Evolutionary conservation across 2,113 vertebrate genomes (phyloP), one percentile per base, ranked within the genome.

Genomic region (Phylloscopus trochilus): DNA sequence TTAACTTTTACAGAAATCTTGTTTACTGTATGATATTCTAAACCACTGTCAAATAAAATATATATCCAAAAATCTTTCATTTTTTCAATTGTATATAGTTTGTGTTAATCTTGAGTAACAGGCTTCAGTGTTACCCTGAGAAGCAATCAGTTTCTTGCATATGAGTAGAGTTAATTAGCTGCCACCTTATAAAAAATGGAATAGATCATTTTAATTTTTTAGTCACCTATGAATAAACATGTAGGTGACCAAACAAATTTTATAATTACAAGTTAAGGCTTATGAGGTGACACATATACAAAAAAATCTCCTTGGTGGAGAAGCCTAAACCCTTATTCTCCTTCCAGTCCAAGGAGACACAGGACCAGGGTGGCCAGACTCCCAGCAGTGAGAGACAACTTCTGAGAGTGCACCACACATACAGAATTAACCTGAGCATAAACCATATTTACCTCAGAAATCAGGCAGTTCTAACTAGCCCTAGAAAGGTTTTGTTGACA

Each of bases 21-120:
- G 99, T 99, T 99, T 99, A 99, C 99, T 99, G 99, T 99, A 99
- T 99, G 98, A 99, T 99, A 99, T 98, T 99, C 99, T 99, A 99
- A 99, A 99, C 99, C 98, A 98, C 98, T 99, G 99, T 99, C 98
- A 99, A 99, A 99, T 99, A 99, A 99, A 99, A 98, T 98, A 98
- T 99, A 99, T 99, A 99, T 98, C 98, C 98, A 97, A 99, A 99
- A 98, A 97, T 78, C 76, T 96, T 96, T 97, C 95, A 70, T 94
- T 98, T 98, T 97, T 97, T 72, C 78, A 96, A 91, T 94, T 97
- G 94, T 96, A 96, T 94, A 95, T 88, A 46, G 79, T 90, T 95
- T 97, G 95, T 97, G 82, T 97, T 81, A 90, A 96, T 96, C 97
- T 87, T 78, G 73, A 92, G 58, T 66, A 39, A 74, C 33, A 59